Evolutionary conservation across 2,797 vertebrate genomes (phyloP), one percentile per base, ranked within the genome.

Genomic region (Poliocrania exsul): DNA sequence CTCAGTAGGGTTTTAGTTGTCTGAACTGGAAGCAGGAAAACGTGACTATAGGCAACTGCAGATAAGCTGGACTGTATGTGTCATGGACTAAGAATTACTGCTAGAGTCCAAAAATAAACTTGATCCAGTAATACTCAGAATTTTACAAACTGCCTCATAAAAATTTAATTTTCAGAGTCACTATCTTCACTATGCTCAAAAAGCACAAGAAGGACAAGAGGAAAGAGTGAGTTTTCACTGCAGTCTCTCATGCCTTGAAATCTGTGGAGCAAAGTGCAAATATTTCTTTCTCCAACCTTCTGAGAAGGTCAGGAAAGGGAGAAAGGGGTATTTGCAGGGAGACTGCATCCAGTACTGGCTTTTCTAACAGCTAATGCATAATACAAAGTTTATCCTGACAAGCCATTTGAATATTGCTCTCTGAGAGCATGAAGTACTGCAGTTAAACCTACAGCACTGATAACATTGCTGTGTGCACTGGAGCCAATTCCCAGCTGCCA

Each of bases 331-430:
- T 88, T 88, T 50, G 49, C n/a, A 56, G 1, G 0, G 61, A 78
- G 50, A 13, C 53, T 66, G 44, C 11, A 20, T 90, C 29, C 69
- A 60, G 62, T 19, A 93, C 44, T 62, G 72, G 86, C 16, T 87
- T 75, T 89, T 57, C 61, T 49, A 94, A 57, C 47, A 83, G 51
- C 57, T 87, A 86, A 88, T 87, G 84, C 61, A 77, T 80, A 88
- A 97, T 51, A 93, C 26, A 84, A 54, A 93, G 72, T 95, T 94
- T 64, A 84, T 58, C 85, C 91, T 81, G 87, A 91, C 37, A 61
- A 78, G 84, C 42, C 0, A 6, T 91, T 91, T 90, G 85, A 91
- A 80, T 93, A 94, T 69, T 80, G 80, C 81, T 87, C 35, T 92
- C 90, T 57, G 85, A 91, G 91, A 96, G 74, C 90, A 62, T 54